Conservation (phyloP, 2,888 invertebrate genomes). For the Lycaena phlaeas region DNA sequence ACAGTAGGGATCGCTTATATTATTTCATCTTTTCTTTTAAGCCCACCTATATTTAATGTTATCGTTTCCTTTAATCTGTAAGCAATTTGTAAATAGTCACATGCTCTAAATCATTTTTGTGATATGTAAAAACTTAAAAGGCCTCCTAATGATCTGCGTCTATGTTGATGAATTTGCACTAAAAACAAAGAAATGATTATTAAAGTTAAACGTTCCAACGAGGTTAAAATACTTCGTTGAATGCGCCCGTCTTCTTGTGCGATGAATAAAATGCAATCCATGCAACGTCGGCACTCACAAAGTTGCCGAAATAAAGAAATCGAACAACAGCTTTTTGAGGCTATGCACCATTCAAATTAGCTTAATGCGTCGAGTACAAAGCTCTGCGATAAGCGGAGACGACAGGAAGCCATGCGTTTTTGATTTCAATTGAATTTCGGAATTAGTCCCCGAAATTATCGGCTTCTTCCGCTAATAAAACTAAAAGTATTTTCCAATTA, state of each 20-base stretch:
- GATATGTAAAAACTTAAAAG: slow-evolving; percentile 15
- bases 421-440: slow-evolving; percentile 40
- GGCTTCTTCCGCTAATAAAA: slow-evolving; percentile 11
- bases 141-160: neutral
- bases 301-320: slow-evolving; percentile 62
- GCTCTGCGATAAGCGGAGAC: slow-evolving; percentile 57
- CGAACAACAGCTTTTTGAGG: slow-evolving; percentile 65
- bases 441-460: slow-evolving; percentile 26
- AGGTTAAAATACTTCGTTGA: slow-evolving; percentile 43
- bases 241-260: slow-evolving; percentile 51
- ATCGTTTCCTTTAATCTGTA: slow-evolving; percentile 24
- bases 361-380: slow-evolving; percentile 67
- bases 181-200: neutral
- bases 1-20: slow-evolving; percentile 61
- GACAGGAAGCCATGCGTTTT: slow-evolving; percentile 41
- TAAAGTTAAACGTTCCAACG: slow-evolving; percentile 15
- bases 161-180: neutral
- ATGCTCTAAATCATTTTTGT: slow-evolving; percentile 13
- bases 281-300: slow-evolving; percentile 52
- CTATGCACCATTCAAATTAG: slow-evolving; percentile 69
- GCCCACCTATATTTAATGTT: slow-evolving; percentile 31
- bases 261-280: slow-evolving; percentile 53
- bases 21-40: slow-evolving; percentile 56
- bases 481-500: slow-evolving; percentile 8
- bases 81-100: slow-evolving; percentile 20